Percentiles rank a stretch among this genome's conserved stretches.
phyloP scores from a whole-genome alignment of 2,888 invertebrate genomes.

The Troides oblongomaculatus region DNA sequence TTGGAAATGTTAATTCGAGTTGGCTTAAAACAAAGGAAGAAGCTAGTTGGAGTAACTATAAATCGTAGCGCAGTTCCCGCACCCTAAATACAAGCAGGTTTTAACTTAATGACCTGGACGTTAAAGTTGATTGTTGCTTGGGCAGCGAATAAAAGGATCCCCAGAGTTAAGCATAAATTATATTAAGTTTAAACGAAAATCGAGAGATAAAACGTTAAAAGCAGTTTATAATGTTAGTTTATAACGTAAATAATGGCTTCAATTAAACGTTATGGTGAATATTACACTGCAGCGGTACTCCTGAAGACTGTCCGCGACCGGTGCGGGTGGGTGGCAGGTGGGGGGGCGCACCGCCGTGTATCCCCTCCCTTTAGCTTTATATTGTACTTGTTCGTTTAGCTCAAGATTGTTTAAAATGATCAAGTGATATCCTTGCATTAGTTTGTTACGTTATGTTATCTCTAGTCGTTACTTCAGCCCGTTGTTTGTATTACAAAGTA shows the following conservation, averaged over 20 bases:
- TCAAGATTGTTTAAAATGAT: too few species aligned
- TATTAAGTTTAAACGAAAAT: slow-evolving; percentile 19
- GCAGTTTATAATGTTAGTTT: slow-evolving; percentile 28
- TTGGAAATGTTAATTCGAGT: slow-evolving; percentile 50
- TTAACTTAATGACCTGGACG: slow-evolving; percentile 19
- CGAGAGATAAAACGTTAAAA: slow-evolving; percentile 28
- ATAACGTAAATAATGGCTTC: background rate
- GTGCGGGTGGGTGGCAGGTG: too few species aligned
- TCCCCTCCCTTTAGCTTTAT: too few species aligned
- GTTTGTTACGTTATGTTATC: too few species aligned
- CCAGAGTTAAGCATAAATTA: slow-evolving; percentile 30
- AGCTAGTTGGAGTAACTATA: slow-evolving; percentile 56
- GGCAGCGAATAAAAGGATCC: slow-evolving; percentile 23
- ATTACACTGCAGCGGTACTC: too few species aligned
- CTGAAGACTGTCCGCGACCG: too few species aligned
- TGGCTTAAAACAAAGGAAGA: slow-evolving; percentile 55
- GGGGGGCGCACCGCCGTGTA: too few species aligned
- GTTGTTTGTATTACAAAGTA: too few species aligned
- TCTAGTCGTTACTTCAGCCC: too few species aligned
- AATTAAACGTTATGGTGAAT: too few species aligned
- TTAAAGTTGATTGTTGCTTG: slow-evolving; percentile 30
- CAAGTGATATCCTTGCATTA: too few species aligned
- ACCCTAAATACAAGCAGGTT: slow-evolving; percentile 16
- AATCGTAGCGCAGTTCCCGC: slow-evolving; percentile 45
- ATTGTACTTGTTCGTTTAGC: too few species aligned